Evolutionary conservation across 2,888 invertebrate species (phyloP), one percentile per base, ranked within the genome.

Genomic region (Erebia palarica): DNA sequence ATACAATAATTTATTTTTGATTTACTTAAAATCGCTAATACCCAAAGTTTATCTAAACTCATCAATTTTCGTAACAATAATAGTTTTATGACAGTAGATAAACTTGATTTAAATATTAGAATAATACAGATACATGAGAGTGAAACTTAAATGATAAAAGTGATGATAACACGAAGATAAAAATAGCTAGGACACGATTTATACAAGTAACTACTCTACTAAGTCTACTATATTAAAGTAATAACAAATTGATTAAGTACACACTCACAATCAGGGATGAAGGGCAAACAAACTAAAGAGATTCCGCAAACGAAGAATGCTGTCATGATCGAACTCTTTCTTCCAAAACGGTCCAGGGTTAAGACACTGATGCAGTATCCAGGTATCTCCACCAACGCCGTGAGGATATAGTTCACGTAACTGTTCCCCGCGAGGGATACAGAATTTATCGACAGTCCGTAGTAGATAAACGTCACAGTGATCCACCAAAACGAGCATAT

Each of bases 401-500:
- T 95, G 68, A 96, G 84, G 27, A 96, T 95, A 80, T 96, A 97
- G 86, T 97, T 97, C 14, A 96, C 85, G 83, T 97, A 97, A 78
- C 95, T 95, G 84, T 97, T 95, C 1, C 97, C 97, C 18, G 95
- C 95, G 64, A 97, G 87, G 0, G 96, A 94, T 3, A 96, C 96
- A 0, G 97, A 95, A 86, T 96, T 97, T 68, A 97, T 93, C 0
- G 96, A 96, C 55, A 97, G 87, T 0, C 97, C 97, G 80, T 97
- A 97, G 85, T 96, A 97, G 21, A 97, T 95, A 75, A 97, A 95
- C 0, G 96, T 96, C 78, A 96, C 95, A 0, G 96, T 95, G 16
- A 96, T 95, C 97, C 97, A 97, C 91, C 96, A 96, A 77, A 96
- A 94, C n/a, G 96, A 95, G 76, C 96, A 96, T 66, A 95, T 95